Percentiles rank a stretch among this genome's conserved stretches.
Evolutionary conservation across 2,113 vertebrate species (phyloP).

Genomic region (Toxotes jaculatrix): DNA sequence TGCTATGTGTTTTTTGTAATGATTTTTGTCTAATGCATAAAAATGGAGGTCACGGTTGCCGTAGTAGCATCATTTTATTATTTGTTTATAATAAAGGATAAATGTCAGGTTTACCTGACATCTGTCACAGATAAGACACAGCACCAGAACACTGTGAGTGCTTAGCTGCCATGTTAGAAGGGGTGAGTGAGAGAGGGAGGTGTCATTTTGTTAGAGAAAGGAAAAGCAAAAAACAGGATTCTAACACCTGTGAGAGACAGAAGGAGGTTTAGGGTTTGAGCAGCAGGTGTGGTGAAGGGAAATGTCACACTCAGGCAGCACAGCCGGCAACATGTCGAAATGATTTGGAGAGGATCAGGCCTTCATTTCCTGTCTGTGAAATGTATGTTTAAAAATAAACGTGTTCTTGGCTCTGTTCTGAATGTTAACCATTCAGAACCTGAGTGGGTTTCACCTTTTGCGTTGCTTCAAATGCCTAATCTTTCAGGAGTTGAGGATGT

Average conservation of each 20-base stretch:
- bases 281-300: constrained; percentile 48
- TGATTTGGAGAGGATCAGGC: constrained; percentile 11
- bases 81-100: background rate
- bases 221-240: background rate
- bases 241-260: constrained; percentile 23
- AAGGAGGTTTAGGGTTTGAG: constrained; percentile 18
- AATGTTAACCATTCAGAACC: background rate
- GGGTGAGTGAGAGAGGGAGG: background rate
- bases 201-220: constrained; percentile 15
- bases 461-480: background rate
- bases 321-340: constrained; percentile 22
- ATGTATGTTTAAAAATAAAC: constrained; percentile 1
- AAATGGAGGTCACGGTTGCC: background rate
- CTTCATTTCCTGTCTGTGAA: constrained; percentile 23
- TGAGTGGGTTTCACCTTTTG: background rate
- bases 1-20: no score
- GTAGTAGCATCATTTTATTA: background rate
- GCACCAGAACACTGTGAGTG: background rate
- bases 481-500: background rate
- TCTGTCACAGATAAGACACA: constrained; percentile 1
- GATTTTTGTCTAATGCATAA: background rate
- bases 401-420: background rate
- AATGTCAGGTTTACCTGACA: background rate
- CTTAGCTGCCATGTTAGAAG: constrained; percentile 7
- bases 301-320: constrained; percentile 30